These are phyloP conservation scores for Thymallus thymallus DNA, from an alignment of 2,113 vertebrate species.

Conservation along the genomic window DNA sequence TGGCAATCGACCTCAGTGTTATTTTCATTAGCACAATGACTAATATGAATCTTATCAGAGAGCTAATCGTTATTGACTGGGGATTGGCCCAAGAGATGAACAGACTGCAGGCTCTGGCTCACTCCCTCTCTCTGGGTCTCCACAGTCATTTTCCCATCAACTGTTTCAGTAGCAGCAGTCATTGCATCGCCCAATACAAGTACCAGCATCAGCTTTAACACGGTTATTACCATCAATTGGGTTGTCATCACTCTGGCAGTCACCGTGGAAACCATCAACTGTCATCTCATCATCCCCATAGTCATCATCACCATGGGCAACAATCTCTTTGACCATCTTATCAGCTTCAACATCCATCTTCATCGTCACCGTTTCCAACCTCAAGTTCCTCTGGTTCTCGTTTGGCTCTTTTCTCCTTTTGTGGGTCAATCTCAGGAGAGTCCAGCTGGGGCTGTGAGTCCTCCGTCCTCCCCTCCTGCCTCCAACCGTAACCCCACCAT, in stretches of 20 bases:
- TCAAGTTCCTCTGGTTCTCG: slow-evolving; percentile 49
- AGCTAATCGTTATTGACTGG: too few species aligned
- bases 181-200: not conserved
- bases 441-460: slow-evolving; percentile 1
- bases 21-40: too few species aligned
- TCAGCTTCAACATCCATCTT: slow-evolving; percentile 23
- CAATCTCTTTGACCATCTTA: not conserved
- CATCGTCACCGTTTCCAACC: slow-evolving; percentile 57
- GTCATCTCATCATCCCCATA: not conserved
- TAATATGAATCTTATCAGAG: not conserved
- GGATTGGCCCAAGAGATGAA: not conserved
- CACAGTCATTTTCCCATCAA: slow-evolving; percentile 11
- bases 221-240: not conserved
- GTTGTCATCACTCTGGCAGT: too few species aligned
- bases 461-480: slow-evolving; percentile 2
- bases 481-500: not conserved
- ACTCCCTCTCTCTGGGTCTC: slow-evolving; percentile 4
- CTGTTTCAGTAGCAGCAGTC: not conserved
- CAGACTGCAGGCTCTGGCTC: not conserved
- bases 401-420: slow-evolving; percentile 45
- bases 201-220: not conserved
- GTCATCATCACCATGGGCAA: not conserved
- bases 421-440: slow-evolving; percentile 30
- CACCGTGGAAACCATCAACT: not conserved
- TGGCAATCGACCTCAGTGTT: too few species aligned